Evolutionary conservation across 2,797 vertebrate species (phyloP), one percentile per base, ranked within the genome.

Genomic region (Bovichtus diacanthus): DNA sequence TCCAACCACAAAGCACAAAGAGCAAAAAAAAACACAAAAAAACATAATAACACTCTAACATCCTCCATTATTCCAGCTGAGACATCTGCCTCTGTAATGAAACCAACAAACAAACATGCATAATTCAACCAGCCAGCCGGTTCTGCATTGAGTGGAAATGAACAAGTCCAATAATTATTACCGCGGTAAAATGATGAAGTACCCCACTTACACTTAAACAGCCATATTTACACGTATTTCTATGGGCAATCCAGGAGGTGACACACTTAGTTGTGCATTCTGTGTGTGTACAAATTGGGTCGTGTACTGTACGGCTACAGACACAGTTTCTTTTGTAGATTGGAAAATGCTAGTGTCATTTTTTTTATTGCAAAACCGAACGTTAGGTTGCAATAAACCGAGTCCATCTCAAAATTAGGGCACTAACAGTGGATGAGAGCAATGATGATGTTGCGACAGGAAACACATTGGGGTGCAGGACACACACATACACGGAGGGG

Each of bases 51-150:
- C 83, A 70, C 70, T 87, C 74, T 68, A 70, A 88, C 85, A 79
- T 59, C 67, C 73, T 78, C 80, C 70, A 90, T 84, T 90, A 90
- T 87, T 88, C 79, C 72, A 80, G 80, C 83, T 16, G 71, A 89
- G 84, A 87, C 90, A 87, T 91, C 87, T 87, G 84, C 86, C 90
- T 87, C 66, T 77, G 75, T 88, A 88, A 91, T 89, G 82, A 90
- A 91, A 90, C 69, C 83, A 86, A 70, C 86, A 88, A 92, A 89
- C 86, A 92, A 92, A 89, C 84, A 91, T 90, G 78, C 84, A 92
- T 92, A 89, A 94, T 92, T 93, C 87, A 91, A 58, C 38, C 82
- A 88, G 81, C 72, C 81, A 74, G 67, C 62, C 73, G 16, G 8
- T 79, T 77, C 79, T 39, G 77, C 65, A 71, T 53, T 69, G 86